Evolutionary conservation across 2,888 invertebrate genomes (phyloP).

Genomic region (Dioctria linearis): DNA sequence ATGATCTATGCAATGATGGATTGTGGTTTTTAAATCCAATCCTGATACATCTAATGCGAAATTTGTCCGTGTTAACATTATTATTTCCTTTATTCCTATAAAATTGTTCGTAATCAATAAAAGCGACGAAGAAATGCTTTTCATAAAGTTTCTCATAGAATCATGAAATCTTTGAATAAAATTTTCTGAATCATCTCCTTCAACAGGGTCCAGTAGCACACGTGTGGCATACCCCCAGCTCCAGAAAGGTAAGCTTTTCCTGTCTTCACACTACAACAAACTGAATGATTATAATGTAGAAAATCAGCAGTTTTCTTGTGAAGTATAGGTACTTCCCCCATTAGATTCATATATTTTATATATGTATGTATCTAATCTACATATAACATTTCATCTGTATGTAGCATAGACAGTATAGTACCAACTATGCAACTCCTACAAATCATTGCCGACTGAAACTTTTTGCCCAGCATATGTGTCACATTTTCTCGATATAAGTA

Average conservation of each 20-base stretch:
- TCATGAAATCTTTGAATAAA: too few species aligned
- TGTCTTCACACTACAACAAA: neutral
- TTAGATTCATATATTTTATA: conserved; percentile 17
- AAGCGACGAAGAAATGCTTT: too few species aligned
- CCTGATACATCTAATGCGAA: too few species aligned
- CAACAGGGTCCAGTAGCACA: neutral
- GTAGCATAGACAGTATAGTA: conserved; percentile 8
- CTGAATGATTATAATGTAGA: conserved; percentile 14
- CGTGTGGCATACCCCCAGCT: conserved; percentile 22
- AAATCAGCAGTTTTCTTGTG: conserved; percentile 49
- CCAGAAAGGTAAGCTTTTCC: conserved; percentile 37
- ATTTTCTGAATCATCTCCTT: too few species aligned
- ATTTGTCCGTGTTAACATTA: too few species aligned
- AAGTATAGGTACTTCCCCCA: conserved; percentile 1
- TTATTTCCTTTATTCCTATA: too few species aligned
- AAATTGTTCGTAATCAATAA: too few species aligned
- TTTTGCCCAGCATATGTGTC: conserved; percentile 27
- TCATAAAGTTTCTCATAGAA: too few species aligned
- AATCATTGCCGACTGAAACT: neutral
- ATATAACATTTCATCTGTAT: conserved; percentile 10
- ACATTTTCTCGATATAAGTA: neutral
- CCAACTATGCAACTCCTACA: neutral
- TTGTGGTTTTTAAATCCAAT: too few species aligned
- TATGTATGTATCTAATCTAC: conserved; percentile 33
- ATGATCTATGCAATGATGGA: too few species aligned